A percentile compares a stretch with the other conserved stretches of the same genome.
Evolutionary conservation across 2,797 vertebrate species (phyloP).

Genomic region (Nasua narica): DNA sequence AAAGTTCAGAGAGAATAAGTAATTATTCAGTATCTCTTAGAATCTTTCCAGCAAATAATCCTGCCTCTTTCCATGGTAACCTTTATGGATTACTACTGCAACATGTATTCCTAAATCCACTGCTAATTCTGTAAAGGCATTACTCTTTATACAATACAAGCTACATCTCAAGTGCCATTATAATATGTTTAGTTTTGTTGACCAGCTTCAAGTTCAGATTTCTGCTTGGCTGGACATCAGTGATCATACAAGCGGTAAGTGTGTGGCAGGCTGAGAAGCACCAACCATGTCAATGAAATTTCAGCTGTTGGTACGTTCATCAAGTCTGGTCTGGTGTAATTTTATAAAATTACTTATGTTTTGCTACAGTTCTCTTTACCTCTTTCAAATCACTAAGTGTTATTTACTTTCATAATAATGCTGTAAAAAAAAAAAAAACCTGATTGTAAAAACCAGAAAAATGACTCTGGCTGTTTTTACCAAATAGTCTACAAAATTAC

Average conservation of each 20-base stretch:
- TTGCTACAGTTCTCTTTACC: neutral
- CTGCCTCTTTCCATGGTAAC: neutral
- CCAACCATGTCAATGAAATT: neutral
- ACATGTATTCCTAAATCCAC: neutral
- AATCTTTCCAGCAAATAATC: neutral
- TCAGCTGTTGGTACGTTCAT: neutral
- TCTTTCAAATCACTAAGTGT: neutral
- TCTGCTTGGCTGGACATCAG: neutral
- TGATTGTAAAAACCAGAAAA: neutral
- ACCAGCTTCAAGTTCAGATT: neutral
- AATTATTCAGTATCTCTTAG: neutral
- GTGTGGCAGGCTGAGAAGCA: neutral
- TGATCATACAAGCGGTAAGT: neutral
- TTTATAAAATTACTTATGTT: neutral
- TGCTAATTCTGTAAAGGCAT: neutral
- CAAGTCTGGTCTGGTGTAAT: neutral
- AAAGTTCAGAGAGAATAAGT: neutral
- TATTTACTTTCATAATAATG: neutral
- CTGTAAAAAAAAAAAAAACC: neutral
- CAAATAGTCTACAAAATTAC: neutral
- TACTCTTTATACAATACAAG: neutral
- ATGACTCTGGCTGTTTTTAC: neutral
- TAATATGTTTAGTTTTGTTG: neutral
- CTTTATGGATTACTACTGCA: neutral
- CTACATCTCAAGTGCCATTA: neutral